phyloP scores from a whole-genome alignment of 1,140 invertebrate species.

The Maconellicoccus hirsutus region DNA sequence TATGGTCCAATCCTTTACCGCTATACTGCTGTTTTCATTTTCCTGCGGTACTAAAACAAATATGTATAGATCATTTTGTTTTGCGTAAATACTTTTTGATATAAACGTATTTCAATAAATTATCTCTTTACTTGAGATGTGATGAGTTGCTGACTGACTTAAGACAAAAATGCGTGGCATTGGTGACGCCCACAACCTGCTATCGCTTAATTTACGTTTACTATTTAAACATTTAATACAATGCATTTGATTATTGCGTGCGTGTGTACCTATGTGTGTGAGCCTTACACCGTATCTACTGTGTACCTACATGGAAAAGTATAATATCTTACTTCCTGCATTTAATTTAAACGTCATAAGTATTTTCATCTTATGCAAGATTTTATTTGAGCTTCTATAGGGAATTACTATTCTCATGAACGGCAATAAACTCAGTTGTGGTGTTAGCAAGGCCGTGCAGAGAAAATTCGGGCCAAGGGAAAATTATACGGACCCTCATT shows the following conservation, averaged over 20 bases:
- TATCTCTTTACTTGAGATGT: not conserved
- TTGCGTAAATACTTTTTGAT: no score
- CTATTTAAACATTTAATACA: not conserved
- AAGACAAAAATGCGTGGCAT: conserved; percentile 1
- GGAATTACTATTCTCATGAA: not conserved
- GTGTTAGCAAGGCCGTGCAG: no score
- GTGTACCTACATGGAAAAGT: not conserved
- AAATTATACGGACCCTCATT: no score
- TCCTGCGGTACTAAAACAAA: no score
- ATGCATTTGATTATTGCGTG: not conserved
- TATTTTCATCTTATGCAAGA: not conserved
- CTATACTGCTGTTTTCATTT: no score
- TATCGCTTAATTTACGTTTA: not conserved
- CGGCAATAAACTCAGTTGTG: no score
- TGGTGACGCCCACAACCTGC: conserved; percentile 6
- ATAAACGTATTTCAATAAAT: not conserved
- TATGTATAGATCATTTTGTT: no score
- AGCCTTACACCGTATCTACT: no score
- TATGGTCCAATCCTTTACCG: no score
- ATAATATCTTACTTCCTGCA: conserved; percentile 4
- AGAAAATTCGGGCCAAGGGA: no score
- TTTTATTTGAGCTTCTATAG: not conserved
- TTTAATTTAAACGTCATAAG: conserved; percentile 2
- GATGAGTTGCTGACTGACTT: not conserved
- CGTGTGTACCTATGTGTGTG: not conserved